Percentiles rank a stretch among this genome's conserved stretches.
These are phyloP conservation scores for Arctocebus calabarensis DNA, from an alignment of 2,797 vertebrate genomes.

Conservation along the genomic window DNA sequence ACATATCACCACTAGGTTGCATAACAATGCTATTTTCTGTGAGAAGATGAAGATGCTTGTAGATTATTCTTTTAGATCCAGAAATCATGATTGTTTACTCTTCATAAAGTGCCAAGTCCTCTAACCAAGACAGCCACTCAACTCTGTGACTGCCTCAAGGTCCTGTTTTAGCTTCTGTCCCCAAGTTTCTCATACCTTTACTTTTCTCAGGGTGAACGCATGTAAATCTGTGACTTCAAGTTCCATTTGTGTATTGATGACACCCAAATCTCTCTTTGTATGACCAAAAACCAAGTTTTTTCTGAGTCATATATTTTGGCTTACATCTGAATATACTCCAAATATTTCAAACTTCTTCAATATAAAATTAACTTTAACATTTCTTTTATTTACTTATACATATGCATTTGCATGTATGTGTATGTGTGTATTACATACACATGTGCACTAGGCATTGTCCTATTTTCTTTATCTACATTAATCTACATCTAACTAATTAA, in stretches of 20 bases:
- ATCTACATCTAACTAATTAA: neutral
- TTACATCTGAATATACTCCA: neutral
- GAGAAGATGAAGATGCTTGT: neutral
- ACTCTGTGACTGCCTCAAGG: neutral
- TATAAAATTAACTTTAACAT: neutral
- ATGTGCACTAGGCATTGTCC: neutral
- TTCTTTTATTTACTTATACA: neutral
- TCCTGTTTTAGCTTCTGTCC: neutral
- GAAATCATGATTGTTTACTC: neutral
- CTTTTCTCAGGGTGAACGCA: neutral
- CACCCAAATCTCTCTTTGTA: neutral
- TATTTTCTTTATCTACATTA: neutral
- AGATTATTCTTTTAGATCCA: conserved; percentile 33
- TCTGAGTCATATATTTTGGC: neutral
- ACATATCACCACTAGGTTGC: neutral
- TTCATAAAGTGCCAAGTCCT: neutral
- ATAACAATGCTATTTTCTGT: neutral
- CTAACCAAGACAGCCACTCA: neutral
- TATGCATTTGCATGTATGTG: neutral
- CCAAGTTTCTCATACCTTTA: conserved; percentile 5
- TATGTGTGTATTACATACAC: neutral
- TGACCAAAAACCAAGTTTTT: conserved; percentile 5
- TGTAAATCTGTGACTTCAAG: neutral
- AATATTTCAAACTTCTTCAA: neutral
- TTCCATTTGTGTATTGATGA: neutral